Percentiles rank a stretch among this genome's conserved stretches.
Evolutionary conservation across 2,888 invertebrate species (phyloP).

Genomic region (Ceratothoa steindachneri): DNA sequence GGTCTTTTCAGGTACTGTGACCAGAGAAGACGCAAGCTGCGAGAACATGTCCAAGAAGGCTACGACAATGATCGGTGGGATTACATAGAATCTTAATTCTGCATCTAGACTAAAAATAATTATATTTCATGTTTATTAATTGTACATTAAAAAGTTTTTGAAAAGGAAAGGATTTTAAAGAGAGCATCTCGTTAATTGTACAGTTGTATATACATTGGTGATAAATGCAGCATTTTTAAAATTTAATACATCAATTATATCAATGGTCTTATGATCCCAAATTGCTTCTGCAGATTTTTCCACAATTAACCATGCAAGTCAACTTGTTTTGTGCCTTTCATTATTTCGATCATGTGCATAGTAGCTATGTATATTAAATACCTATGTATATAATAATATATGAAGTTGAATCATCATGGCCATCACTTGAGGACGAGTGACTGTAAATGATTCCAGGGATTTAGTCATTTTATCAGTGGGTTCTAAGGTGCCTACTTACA

Average conservation of each 20-base stretch:
- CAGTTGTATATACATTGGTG: background rate
- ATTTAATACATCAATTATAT: background rate
- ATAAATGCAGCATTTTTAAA: background rate
- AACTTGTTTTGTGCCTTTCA: background rate
- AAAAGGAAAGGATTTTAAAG: background rate
- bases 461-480: too few species aligned
- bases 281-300: background rate
- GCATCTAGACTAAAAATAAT: background rate
- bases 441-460: too few species aligned
- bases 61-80: constrained; percentile 99
- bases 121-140: background rate
- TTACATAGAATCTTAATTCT: constrained; percentile 65
- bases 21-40: constrained; percentile 86
- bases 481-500: too few species aligned
- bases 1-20: constrained; percentile 81
- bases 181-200: background rate
- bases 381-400: background rate
- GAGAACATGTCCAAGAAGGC: constrained; percentile 97
- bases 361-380: background rate
- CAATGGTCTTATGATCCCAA: background rate
- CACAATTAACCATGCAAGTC: background rate
- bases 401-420: too few species aligned
- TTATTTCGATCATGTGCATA: background rate
- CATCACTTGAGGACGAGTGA: too few species aligned
- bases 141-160: background rate